phyloP scores from a whole-genome alignment of 1,140 invertebrate species.

The Harpegnathos saltator region DNA sequence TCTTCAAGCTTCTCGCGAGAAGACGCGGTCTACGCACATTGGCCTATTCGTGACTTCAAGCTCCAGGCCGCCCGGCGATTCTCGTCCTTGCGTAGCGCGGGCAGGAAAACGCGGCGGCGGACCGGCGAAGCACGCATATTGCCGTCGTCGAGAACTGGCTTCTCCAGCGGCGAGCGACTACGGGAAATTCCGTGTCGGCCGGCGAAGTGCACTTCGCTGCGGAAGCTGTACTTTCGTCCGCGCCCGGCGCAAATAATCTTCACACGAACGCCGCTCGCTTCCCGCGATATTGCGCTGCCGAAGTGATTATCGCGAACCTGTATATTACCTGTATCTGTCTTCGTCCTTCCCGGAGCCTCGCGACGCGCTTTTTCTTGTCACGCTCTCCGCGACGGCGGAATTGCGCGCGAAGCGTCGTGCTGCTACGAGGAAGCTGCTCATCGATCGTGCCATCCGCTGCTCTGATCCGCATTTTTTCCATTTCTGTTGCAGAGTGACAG shows the following conservation, averaged over 20 bases:
- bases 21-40: no score
- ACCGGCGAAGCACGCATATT: no score
- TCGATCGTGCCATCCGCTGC: conserved; percentile 55
- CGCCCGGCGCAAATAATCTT: conserved; percentile 56
- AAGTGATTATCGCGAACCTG: no score
- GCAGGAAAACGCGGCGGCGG: no score
- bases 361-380: no score
- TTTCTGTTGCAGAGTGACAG: conserved; percentile 85
- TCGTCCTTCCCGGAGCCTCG: not conserved
- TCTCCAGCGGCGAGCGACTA: conserved; percentile 37
- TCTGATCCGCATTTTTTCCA: conserved; percentile 54
- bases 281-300: conserved; percentile 51
- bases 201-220: conserved; percentile 64
- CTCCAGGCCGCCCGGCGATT: no score
- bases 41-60: no score
- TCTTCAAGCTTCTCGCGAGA: no score
- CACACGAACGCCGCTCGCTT: conserved; percentile 36
- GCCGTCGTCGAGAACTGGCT: no score
- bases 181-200: conserved; percentile 42
- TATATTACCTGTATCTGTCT: not conserved
- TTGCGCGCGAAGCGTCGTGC: not conserved
- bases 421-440: not conserved
- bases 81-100: no score
- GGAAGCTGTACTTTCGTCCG: conserved; percentile 54
- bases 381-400: not conserved